Evolutionary conservation across 2,113 vertebrate genomes (phyloP).

Genomic region (Synodontis membranacea): DNA sequence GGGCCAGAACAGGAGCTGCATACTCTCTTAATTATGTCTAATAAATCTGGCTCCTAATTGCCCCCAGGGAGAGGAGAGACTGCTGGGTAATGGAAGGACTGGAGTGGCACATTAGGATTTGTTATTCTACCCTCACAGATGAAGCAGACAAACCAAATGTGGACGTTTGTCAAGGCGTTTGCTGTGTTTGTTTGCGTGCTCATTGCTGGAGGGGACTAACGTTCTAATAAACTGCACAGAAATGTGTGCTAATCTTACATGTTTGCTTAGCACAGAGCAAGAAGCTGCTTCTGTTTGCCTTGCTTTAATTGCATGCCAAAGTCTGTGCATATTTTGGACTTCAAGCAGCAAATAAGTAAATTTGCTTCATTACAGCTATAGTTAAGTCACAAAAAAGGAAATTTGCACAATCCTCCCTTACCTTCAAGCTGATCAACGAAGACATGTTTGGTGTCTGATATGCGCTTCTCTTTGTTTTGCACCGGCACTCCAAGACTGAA

Average conservation of each 20-base stretch:
- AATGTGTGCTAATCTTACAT: slow-evolving; percentile 72
- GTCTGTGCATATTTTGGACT: slow-evolving; percentile 40
- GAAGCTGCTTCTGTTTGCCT: slow-evolving; percentile 59
- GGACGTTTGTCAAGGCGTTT: slow-evolving; percentile 64
- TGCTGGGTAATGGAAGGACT: slow-evolving; percentile 70
- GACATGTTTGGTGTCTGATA: background rate
- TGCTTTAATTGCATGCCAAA: slow-evolving; percentile 10
- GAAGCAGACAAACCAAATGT: slow-evolving; percentile 67
- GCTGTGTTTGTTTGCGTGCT: slow-evolving; percentile 70
- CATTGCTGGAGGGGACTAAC: slow-evolving; percentile 64
- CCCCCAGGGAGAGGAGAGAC: slow-evolving; percentile 72
- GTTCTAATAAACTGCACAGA: slow-evolving; percentile 69
- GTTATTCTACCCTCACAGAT: slow-evolving; percentile 77
- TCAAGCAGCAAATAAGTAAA: slow-evolving; percentile 15
- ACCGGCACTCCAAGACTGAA: background rate
- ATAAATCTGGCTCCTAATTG: slow-evolving; percentile 77
- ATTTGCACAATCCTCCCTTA: background rate
- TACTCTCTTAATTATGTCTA: slow-evolving; percentile 78
- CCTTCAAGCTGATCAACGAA: background rate
- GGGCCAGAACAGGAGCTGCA: slow-evolving; percentile 67
- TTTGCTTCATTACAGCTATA: slow-evolving; percentile 18
- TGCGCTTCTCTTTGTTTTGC: background rate
- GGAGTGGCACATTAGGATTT: slow-evolving; percentile 76
- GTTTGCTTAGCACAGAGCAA: slow-evolving; percentile 68
- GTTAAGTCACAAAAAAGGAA: background rate